A percentile compares a stretch with the other conserved stretches of the same genome.
Evolutionary conservation across 2,797 vertebrate genomes (phyloP).

Genomic region (Onychomys leucogaster): DNA sequence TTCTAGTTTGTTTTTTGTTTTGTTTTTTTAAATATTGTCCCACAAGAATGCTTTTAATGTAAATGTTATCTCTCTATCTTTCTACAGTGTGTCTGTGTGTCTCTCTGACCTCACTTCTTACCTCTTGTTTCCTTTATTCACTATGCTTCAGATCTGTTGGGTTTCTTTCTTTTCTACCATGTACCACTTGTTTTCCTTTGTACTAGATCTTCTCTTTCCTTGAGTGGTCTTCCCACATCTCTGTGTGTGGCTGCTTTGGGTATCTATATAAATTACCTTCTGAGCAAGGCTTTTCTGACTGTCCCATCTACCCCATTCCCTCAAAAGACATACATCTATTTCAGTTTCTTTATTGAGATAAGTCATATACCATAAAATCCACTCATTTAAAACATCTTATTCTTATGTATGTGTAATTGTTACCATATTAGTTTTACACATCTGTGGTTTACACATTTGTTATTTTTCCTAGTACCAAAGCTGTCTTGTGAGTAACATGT

Average conservation of each 20-base stretch:
- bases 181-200: not conserved
- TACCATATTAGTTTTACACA: not conserved
- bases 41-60: not conserved
- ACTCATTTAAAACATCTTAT: slow-evolving; percentile 10
- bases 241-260: not conserved
- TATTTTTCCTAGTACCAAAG: not conserved
- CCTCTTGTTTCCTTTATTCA: not conserved
- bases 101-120: not conserved
- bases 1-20: not conserved
- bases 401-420: not conserved
- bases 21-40: too few relatives aligned
- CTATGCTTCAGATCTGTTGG: not conserved
- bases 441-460: not conserved
- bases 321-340: not conserved
- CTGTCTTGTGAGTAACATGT: not conserved
- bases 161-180: not conserved
- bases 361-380: not conserved
- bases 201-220: not conserved
- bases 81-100: not conserved
- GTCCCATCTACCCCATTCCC: not conserved
- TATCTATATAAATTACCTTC: not conserved
- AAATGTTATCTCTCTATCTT: not conserved
- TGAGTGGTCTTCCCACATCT: not conserved
- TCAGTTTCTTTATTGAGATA: not conserved
- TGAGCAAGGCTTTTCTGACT: not conserved